Base-by-base conservation (phyloP, 2,797 vertebrate genomes). In the Spondyliosoma cantharus region DNA sequence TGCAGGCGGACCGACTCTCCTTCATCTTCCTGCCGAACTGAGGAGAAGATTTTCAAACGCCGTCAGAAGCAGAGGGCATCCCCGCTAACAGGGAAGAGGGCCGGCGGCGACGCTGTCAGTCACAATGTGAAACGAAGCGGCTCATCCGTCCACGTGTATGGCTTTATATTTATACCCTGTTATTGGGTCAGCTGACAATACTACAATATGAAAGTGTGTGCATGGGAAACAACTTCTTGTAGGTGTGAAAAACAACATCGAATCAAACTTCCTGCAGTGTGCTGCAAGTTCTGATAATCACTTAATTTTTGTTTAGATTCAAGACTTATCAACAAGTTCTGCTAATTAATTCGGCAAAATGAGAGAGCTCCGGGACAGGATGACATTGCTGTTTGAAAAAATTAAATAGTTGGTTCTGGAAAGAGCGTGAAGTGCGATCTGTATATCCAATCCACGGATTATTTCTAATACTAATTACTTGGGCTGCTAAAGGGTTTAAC, bases 51-150 rank as follows among this genome's bases (percentile, higher is more conserved):
- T 82, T 90, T 91, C 82, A 89, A 90, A 87, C 67, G 48, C 25
- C 27, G 58, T 87, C 84, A 86, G 82, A 90, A 84, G 82, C 75
- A 69, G 75, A 84, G 86, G 89, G 85, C 89, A 86, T 85, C 75
- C 83, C 87, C 71, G 19, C 81, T 80, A 84, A 84, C 74, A 56
- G 82, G 78, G 54, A 74, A 20, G 68, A 74, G 53, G 73, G 77
- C 89, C 58, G 48, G 48, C 60, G 62, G 89, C 77, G 27, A 29
- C 15, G 63, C 81, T 82, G 89, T 89, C 90, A 80, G 84, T 86
- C 84, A 86, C 49, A 54, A 63, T 19, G 37, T 3, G 0, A 68
- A 74, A 17, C 16, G n/a, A 52, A 59, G 54, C 8, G 1, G 12
- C 76, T 87, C 82, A 53, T 76, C 76, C 24, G 69, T 81, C 81